phyloP scores from a whole-genome alignment of 2,888 invertebrate genomes.

The Ganaspis brasiliensis region DNA sequence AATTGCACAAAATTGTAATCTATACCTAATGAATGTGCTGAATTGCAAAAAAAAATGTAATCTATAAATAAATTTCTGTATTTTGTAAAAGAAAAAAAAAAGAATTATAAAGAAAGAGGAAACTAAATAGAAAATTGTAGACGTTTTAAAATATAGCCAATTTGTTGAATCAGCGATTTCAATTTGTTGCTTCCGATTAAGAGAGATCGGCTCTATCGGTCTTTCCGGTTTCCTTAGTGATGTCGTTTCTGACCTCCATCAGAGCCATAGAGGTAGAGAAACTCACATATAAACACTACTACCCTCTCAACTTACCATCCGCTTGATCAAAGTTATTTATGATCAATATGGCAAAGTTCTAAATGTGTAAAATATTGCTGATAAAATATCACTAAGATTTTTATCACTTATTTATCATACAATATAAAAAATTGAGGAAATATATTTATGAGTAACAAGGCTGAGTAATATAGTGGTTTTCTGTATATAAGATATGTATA shows the following conservation, averaged over 20 bases:
- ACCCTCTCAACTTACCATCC: neutral
- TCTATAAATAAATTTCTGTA: neutral
- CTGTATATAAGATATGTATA: neutral
- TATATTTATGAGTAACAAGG: neutral
- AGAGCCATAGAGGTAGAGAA: conserved; percentile 2
- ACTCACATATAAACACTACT: conserved; percentile 28
- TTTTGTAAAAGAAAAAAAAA: neutral
- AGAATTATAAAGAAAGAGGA: neutral
- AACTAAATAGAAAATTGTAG: no score
- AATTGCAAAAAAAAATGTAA: no score
- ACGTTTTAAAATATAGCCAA: neutral
- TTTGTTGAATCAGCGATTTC: neutral
- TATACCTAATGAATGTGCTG: no score
- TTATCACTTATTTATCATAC: neutral
- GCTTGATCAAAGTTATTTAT: conserved; percentile 32
- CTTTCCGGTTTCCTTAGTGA: conserved; percentile 4
- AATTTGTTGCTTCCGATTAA: conserved; percentile 17
- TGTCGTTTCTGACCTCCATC: neutral
- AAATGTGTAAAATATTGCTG: conserved; percentile 18
- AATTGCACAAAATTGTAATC: no score
- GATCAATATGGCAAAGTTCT: conserved; percentile 10
- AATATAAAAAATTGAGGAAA: neutral
- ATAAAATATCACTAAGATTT: conserved; percentile 24
- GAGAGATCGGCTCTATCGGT: conserved; percentile 1
- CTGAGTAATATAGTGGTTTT: neutral